Percentiles rank a stretch among this genome's conserved stretches.
phyloP scores from a whole-genome alignment of 1,140 invertebrate genomes.

The Lerema accius region DNA sequence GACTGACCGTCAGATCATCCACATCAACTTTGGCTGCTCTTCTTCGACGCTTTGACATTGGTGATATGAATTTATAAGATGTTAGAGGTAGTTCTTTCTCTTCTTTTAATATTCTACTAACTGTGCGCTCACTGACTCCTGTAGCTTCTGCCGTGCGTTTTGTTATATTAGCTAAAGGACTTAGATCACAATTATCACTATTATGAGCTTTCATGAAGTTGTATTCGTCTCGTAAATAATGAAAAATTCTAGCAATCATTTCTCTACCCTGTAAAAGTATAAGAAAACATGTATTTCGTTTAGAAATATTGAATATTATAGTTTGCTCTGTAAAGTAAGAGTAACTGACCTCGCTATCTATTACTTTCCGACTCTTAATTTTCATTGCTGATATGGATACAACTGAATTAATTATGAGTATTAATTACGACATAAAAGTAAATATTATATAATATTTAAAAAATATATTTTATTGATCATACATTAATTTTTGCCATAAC shows the following conservation, averaged over 20 bases:
- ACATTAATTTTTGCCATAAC: too few species aligned
- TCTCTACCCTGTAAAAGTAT: constrained; percentile 30
- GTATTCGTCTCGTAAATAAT: constrained; percentile 30
- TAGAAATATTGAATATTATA: neutral
- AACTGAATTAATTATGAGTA: neutral
- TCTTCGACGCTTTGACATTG: constrained; percentile 27
- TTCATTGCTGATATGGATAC: too few species aligned
- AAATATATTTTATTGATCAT: too few species aligned
- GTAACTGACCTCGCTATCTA: constrained; percentile 17
- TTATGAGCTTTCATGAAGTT: constrained; percentile 27
- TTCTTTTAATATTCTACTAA: constrained; percentile 29
- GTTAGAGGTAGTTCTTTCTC: constrained; percentile 26
- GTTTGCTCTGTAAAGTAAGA: neutral
- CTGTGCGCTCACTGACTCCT: constrained; percentile 30
- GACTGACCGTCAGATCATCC: constrained; percentile 15
- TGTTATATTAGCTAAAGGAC: constrained; percentile 25
- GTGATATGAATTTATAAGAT: constrained; percentile 23
- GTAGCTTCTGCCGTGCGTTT: constrained; percentile 31
- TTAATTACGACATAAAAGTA: too few species aligned
- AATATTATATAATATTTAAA: too few species aligned
- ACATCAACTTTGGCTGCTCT: constrained; percentile 15
- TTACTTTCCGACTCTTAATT: constrained; percentile 21
- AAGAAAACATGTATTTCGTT: neutral
- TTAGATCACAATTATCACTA: constrained; percentile 22
- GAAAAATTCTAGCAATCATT: constrained; percentile 29